Conservation (phyloP, 2,888 invertebrate genomes). For the Eulithis testata region DNA sequence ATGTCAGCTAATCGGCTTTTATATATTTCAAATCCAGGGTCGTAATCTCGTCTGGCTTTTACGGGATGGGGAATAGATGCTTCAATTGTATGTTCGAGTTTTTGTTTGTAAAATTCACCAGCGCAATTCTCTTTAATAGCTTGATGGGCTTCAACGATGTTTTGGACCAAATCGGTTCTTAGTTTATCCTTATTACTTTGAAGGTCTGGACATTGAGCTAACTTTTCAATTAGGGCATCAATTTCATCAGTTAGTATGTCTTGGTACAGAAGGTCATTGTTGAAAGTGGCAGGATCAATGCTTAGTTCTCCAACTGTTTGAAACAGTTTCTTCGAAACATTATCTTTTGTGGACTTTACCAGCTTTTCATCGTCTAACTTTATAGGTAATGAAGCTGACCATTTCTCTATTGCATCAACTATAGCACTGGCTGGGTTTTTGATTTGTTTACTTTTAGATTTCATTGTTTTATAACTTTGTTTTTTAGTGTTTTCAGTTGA, state of each 20-base stretch:
- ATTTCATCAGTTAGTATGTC: conserved; percentile 59
- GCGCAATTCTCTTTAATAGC: conserved; percentile 51
- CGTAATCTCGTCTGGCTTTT: conserved; percentile 41
- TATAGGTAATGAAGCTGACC: conserved; percentile 61
- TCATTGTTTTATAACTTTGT: conserved; percentile 18
- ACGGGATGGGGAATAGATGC: conserved; percentile 57
- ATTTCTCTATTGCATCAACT: conserved; percentile 61
- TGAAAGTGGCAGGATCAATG: conserved; percentile 52
- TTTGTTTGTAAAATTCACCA: conserved; percentile 59
- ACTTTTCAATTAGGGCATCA: conserved; percentile 51
- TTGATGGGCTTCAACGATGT: conserved; percentile 53
- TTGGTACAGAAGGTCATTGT: conserved; percentile 55
- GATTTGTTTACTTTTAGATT: conserved; percentile 20
- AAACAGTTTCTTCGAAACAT: conserved; percentile 55
- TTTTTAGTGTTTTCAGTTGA: conserved; percentile 12
- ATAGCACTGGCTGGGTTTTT: conserved; percentile 47
- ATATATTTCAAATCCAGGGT: conserved; percentile 66
- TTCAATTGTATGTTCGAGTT: conserved; percentile 59
- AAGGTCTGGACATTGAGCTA: conserved; percentile 48
- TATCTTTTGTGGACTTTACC: conserved; percentile 49
- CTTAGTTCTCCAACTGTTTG: conserved; percentile 61
- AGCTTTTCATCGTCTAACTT: conserved; percentile 42
- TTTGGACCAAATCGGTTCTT: conserved; percentile 50
- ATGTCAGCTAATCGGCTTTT: conserved; percentile 60
- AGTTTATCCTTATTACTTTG: conserved; percentile 49